Evolutionary conservation across 2,888 invertebrate genomes (phyloP), one percentile per base, ranked within the genome.

Genomic region (Pedicia rivosa): DNA sequence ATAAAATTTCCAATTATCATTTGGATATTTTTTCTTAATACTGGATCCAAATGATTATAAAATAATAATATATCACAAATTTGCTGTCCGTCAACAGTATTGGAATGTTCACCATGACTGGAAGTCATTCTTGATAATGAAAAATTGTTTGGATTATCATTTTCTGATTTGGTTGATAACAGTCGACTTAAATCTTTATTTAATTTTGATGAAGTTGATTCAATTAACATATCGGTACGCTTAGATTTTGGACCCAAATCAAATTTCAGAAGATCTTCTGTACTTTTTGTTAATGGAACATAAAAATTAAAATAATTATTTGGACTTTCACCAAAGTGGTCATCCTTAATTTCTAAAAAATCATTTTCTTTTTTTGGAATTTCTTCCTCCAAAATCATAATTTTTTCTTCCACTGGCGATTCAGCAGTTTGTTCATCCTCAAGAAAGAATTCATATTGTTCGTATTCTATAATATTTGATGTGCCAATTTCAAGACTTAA

Each of bases 301-400:
- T 28, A 50, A 35, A 35, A 17, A 35, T 35, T 26, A n/a, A 35
- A 35, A 35, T 33, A 13, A 36, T 35, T 36, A 7, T 28, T 30
- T 6, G 54, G 54, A 40, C 55, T 54, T 46, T 70, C 68, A 0
- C 72, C 73, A 44, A 73, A 73, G 50, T 73, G 71, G 47, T 73
- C 72, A 43, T 72, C 72, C 46, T 72, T 73, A 53, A 73, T 73
- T 46, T 72, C 72, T 35, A 73, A 55, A 48, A 50, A 33, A 35
- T 27, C 35, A 16, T 12, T 25, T 7, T 5, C 25, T 20, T 39
- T 36, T 29, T 42, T 32, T 6, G 25, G 41, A 1, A 43, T 12
- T 17, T 43, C 40, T 34, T 40, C 31, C 27, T 32, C 44, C 10
- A 40, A 46, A 13, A 25, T 16, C 7, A 16, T 26, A 35, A 26